Evolutionary conservation across 2,797 vertebrate genomes (phyloP).

Genomic region (Heteromormyrus szaboi): DNA sequence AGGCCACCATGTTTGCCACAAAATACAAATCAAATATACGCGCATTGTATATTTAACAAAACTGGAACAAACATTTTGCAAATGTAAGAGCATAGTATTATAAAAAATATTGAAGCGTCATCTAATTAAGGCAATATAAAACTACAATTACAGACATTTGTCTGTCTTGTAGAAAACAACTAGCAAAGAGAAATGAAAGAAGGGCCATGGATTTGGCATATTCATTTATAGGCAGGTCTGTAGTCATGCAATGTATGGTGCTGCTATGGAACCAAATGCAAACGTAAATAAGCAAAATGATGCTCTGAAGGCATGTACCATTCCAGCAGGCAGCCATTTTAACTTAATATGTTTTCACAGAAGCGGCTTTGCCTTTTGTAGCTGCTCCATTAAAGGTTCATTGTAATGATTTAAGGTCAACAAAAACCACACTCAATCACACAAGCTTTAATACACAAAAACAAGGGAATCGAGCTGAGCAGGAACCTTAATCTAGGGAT

Average conservation of each 20-base stretch:
- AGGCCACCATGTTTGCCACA: background rate
- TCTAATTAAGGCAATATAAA: background rate
- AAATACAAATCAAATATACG: background rate
- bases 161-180: background rate
- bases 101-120: background rate
- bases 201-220: background rate
- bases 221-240: background rate
- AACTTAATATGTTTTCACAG: background rate
- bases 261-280: conserved; percentile 43
- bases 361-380: background rate
- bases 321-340: background rate
- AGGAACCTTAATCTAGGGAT: conserved; percentile 1
- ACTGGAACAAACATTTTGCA: background rate
- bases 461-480: background rate
- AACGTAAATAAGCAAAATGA: conserved; percentile 31
- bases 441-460: conserved; percentile 1
- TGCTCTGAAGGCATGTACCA: background rate
- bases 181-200: background rate
- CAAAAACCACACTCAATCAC: background rate
- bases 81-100: background rate
- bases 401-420: conserved; percentile 3
- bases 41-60: background rate
- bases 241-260: conserved; percentile 3
- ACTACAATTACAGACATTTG: background rate
- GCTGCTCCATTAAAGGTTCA: conserved; percentile 3